phyloP scores from a whole-genome alignment of 2,797 vertebrate genomes.

The Eremophila alpestris region DNA sequence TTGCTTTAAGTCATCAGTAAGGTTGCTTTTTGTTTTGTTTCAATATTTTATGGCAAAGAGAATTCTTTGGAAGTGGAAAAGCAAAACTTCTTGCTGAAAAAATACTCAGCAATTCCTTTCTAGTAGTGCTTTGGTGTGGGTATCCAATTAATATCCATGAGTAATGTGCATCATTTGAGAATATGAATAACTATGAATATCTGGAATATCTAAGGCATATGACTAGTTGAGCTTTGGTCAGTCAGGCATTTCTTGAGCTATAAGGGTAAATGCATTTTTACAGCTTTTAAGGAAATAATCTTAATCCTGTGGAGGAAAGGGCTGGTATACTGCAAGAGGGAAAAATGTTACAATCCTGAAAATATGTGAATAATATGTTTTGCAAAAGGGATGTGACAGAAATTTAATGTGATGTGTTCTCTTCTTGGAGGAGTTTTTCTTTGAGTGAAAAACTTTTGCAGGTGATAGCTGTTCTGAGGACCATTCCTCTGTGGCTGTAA shows the following conservation, averaged over 20 bases:
- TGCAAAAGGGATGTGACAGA: neutral
- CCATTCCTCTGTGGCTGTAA: neutral
- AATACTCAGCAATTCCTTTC: neutral
- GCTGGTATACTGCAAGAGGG: neutral
- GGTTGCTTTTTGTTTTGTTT: neutral
- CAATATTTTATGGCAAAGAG: neutral
- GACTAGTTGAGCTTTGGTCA: neutral
- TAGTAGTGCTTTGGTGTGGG: neutral
- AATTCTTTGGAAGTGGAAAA: neutral
- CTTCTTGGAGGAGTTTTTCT: neutral
- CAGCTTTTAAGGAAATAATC: neutral
- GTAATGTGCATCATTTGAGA: neutral
- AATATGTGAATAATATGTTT: neutral
- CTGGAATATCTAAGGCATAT: neutral
- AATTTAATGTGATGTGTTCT: neutral
- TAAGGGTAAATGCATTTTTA: neutral
- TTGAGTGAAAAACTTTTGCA: neutral
- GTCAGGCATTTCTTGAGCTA: neutral
- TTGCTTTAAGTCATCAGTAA: neutral
- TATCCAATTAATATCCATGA: rapidly evolving
- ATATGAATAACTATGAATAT: neutral
- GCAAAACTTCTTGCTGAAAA: neutral
- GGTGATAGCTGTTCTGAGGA: neutral
- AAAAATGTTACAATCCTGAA: neutral
- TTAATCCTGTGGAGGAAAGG: neutral